Percentiles rank a stretch among this genome's conserved stretches.
Evolutionary conservation across 2,888 invertebrate genomes (phyloP).

Genomic region (Amphipoea lucens): DNA sequence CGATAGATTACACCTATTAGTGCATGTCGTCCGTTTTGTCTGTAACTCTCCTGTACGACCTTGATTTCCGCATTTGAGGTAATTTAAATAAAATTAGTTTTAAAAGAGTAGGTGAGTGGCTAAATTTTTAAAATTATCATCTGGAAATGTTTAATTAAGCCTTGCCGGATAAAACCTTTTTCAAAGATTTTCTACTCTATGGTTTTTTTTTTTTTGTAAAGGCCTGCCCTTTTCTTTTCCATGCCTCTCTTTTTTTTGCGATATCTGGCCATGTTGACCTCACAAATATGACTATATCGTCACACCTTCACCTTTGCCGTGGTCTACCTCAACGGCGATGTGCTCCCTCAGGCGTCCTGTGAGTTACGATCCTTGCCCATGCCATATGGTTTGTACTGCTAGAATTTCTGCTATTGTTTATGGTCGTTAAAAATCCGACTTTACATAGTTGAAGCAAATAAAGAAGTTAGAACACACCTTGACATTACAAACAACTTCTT

Average conservation of each 20-base stretch:
- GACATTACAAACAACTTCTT: constrained; percentile 7
- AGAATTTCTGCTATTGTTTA: background rate
- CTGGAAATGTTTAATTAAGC: too few species aligned
- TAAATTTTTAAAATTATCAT: background rate
- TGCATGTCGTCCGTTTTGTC: constrained; percentile 35
- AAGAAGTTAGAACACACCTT: constrained; percentile 31
- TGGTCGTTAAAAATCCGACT: too few species aligned
- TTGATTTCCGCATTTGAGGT: background rate
- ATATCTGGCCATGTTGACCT: background rate
- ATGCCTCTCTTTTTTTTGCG: background rate
- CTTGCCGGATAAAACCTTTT: background rate
- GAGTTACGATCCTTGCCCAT: background rate
- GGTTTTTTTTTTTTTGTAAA: background rate
- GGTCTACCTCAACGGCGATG: background rate
- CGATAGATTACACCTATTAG: constrained; percentile 58
- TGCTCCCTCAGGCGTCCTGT: background rate
- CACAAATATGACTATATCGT: background rate
- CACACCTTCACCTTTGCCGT: background rate
- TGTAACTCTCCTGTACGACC: background rate
- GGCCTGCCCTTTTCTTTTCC: background rate
- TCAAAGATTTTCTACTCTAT: background rate
- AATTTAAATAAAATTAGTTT: background rate
- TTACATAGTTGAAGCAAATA: background rate
- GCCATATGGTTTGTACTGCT: background rate
- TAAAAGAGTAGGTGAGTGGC: background rate